Conservation (phyloP, 2,797 vertebrate species). For the Odontamblyopus lacepedii region DNA sequence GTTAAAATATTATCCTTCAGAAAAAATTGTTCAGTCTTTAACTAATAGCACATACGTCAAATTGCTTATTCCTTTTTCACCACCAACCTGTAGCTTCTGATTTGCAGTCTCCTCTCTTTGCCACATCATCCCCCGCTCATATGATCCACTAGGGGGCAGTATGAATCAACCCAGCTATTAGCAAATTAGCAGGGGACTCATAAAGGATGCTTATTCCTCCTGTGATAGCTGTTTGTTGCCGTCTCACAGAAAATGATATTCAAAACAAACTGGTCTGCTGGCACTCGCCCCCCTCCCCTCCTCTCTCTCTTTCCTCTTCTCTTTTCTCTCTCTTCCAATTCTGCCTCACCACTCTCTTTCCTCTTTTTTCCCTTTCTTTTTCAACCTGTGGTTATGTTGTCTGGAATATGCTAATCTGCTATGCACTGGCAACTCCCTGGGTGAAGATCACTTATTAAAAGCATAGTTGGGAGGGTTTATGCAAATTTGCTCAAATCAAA, state of each 20-base stretch:
- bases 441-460: slow-evolving; percentile 81
- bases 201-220: slow-evolving; percentile 51
- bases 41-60: not conserved
- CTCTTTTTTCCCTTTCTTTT: slow-evolving; percentile 13
- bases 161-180: slow-evolving; percentile 69
- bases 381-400: slow-evolving; percentile 72
- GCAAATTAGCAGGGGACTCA: slow-evolving; percentile 63
- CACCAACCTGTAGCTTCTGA: slow-evolving; percentile 19
- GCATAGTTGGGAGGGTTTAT: slow-evolving; percentile 80
- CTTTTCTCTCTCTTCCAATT: slow-evolving; percentile 9
- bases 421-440: slow-evolving; percentile 76
- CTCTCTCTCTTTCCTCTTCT: slow-evolving; percentile 30
- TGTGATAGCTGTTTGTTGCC: slow-evolving; percentile 54
- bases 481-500: slow-evolving; percentile 78
- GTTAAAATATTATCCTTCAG: not conserved
- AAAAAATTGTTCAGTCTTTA: not conserved
- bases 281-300: slow-evolving; percentile 21
- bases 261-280: slow-evolving; percentile 69
- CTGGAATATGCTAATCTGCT: slow-evolving; percentile 76
- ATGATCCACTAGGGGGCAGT: slow-evolving; percentile 74
- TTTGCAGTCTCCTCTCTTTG: not conserved
- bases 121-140: slow-evolving; percentile 1
- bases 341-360: slow-evolving; percentile 48
- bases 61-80: not conserved
- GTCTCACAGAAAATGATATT: slow-evolving; percentile 60